Evolutionary conservation across 2,888 invertebrate genomes (phyloP).

Genomic region (Homarus gammarus): DNA sequence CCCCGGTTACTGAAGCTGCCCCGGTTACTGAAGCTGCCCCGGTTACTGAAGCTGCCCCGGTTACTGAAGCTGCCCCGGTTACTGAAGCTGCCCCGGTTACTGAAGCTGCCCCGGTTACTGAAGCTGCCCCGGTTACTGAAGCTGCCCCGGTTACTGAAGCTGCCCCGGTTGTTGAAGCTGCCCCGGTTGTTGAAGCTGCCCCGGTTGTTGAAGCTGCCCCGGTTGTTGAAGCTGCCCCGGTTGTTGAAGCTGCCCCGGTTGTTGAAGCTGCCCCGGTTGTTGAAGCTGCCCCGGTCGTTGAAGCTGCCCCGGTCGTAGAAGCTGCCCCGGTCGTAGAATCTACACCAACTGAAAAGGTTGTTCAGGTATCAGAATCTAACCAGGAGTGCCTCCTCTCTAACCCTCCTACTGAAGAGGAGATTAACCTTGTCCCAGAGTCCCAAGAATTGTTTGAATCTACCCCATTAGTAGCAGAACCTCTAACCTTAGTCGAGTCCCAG

Average conservation of each 20-base stretch:
- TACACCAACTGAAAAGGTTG: constrained; percentile 27
- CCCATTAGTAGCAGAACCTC: constrained; percentile 39
- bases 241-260: constrained; percentile 32
- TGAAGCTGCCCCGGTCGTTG: constrained; percentile 26
- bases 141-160: constrained; percentile 13
- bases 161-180: constrained; percentile 32
- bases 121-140: constrained; percentile 1
- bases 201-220: constrained; percentile 24
- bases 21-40: constrained; percentile 29
- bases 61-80: constrained; percentile 27
- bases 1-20: constrained; percentile 34
- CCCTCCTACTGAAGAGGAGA: constrained; percentile 39
- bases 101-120: constrained; percentile 14
- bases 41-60: constrained; percentile 8
- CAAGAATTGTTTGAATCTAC: constrained; percentile 21
- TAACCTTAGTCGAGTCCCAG: constrained; percentile 52
- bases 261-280: constrained; percentile 1
- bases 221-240: constrained; percentile 30
- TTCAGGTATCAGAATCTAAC: constrained; percentile 53
- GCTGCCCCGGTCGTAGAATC: constrained; percentile 31
- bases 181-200: constrained; percentile 15
- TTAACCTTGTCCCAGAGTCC: constrained; percentile 26
- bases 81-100: constrained; percentile 1
- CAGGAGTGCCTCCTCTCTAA: constrained; percentile 37
- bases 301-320: constrained; percentile 1